Conservation (phyloP, 2,797 vertebrate species). For the Acanthornis magna region DNA sequence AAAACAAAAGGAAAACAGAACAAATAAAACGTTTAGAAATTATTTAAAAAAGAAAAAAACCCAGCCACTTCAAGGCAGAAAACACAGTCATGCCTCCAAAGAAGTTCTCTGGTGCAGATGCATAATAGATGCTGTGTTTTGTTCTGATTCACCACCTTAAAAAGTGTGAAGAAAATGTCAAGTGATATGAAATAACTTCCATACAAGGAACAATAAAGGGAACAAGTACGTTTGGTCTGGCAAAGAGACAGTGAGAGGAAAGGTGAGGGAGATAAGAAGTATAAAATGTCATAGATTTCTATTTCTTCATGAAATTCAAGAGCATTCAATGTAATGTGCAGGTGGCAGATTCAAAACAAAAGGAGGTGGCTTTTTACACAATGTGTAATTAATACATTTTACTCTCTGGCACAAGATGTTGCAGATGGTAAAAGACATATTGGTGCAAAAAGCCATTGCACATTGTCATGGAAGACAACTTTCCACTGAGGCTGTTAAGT, state of each 20-base stretch:
- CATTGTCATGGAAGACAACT: background rate
- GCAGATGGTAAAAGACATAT: background rate
- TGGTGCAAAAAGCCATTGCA: slow-evolving; percentile 1
- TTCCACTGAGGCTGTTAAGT: background rate
- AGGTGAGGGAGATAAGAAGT: background rate
- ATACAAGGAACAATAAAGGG: background rate
- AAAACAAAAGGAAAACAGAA: background rate
- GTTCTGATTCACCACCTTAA: background rate
- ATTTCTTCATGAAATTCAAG: background rate
- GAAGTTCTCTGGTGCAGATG: background rate
- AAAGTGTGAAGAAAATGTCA: background rate
- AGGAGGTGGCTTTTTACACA: background rate
- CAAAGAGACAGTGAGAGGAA: background rate
- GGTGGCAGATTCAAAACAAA: slow-evolving; percentile 12
- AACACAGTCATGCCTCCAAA: background rate
- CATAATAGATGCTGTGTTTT: background rate
- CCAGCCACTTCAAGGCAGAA: background rate
- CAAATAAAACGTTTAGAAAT: background rate
- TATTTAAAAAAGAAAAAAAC: background rate
- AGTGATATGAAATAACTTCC: background rate
- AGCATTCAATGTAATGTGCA: background rate
- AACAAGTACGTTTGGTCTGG: background rate
- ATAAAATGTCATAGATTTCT: background rate
- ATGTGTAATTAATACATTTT: background rate
- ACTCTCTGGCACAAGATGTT: background rate